Conservation (phyloP, 2,888 invertebrate genomes). For the Melinaea menophilus region DNA sequence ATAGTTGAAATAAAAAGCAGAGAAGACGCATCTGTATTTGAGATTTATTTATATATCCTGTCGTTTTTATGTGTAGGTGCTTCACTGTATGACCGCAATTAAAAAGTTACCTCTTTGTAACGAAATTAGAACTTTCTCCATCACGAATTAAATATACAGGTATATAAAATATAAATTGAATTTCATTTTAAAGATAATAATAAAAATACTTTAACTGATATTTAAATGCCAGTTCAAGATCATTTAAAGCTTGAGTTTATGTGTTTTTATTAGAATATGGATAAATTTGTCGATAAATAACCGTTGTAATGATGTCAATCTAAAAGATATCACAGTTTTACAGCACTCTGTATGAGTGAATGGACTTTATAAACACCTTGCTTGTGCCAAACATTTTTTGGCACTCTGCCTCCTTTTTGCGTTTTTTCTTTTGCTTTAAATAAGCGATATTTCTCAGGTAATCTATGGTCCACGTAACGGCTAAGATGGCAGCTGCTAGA, state of each 20-base stretch:
- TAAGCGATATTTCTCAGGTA: constrained; percentile 55
- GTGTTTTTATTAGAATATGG: too few species aligned
- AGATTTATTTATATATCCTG: constrained; percentile 30
- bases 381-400: constrained; percentile 46
- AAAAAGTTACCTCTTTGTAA: constrained; percentile 11
- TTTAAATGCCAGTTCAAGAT: too few species aligned
- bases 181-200: too few species aligned
- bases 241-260: too few species aligned
- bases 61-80: constrained; percentile 29
- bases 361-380: constrained; percentile 46
- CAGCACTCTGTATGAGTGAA: constrained; percentile 39
- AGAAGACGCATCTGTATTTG: constrained; percentile 25
- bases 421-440: constrained; percentile 38
- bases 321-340: constrained; percentile 21
- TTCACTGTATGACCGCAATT: constrained; percentile 20
- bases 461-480: constrained; percentile 42
- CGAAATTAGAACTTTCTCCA: too few species aligned
- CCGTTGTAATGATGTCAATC: neutral
- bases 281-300: too few species aligned
- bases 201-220: too few species aligned
- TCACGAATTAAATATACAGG: too few species aligned
- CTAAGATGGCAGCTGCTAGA: constrained; percentile 46
- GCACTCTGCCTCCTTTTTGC: constrained; percentile 39
- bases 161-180: too few species aligned
- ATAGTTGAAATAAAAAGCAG: constrained; percentile 12